phyloP scores from a whole-genome alignment of 2,797 vertebrate species.

The Merluccius polli region DNA sequence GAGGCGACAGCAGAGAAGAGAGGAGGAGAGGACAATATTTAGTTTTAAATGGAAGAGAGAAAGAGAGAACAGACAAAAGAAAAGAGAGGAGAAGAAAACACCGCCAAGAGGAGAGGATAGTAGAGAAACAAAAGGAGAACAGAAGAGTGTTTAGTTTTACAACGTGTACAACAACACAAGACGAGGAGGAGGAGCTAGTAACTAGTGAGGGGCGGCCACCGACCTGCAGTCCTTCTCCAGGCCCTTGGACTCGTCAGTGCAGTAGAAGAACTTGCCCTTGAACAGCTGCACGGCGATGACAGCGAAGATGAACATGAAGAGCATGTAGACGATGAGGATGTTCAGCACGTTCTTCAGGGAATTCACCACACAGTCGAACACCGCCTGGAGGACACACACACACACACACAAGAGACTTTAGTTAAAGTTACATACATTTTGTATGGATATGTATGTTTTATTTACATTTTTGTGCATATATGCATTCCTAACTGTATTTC shows the following conservation, averaged over 20 bases:
- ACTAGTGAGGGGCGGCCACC: slow-evolving; percentile 12
- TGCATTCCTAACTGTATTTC: no score
- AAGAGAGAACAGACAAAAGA: no score
- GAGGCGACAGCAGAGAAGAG: no score
- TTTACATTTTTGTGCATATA: background rate
- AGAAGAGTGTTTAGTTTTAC: background rate
- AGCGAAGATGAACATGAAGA: slow-evolving; percentile 99
- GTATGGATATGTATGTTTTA: background rate
- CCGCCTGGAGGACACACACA: slow-evolving; percentile 72
- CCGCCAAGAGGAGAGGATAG: background rate
- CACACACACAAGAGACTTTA: slow-evolving; percentile 2
- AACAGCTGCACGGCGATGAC: slow-evolving; percentile 98
- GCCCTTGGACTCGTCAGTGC: slow-evolving; percentile 93
- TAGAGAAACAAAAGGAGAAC: background rate
- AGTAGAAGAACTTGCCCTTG: slow-evolving; percentile 97
- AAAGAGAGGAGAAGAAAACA: slow-evolving; percentile 19
- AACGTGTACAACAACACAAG: no score
- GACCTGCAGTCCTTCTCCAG: slow-evolving; percentile 94
- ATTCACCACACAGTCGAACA: slow-evolving; percentile 98
- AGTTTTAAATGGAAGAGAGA: no score
- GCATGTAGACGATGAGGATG: slow-evolving; percentile 96
- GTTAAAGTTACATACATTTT: background rate
- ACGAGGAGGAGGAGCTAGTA: background rate
- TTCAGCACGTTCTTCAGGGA: slow-evolving; percentile 97
- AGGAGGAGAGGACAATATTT: no score